These are phyloP conservation scores for Rissa tridactyla DNA, from an alignment of 2,113 vertebrate genomes.

Conservation along the genomic window DNA sequence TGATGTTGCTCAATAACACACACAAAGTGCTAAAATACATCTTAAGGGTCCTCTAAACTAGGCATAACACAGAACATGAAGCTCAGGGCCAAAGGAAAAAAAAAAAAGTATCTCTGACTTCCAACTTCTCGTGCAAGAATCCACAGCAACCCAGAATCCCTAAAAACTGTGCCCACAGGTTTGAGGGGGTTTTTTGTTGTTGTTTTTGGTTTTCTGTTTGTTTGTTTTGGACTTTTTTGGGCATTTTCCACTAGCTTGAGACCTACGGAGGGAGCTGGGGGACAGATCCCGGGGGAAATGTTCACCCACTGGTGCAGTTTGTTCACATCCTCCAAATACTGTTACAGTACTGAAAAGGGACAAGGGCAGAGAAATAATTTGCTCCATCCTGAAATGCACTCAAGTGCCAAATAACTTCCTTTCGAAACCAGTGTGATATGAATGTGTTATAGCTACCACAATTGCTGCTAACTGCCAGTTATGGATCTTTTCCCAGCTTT, in stretches of 20 bases:
- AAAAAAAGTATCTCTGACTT: background rate
- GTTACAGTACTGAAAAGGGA: background rate
- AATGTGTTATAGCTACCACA: background rate
- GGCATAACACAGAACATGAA: fast-evolving
- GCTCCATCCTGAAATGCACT: background rate
- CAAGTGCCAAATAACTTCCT: background rate
- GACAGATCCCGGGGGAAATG: background rate
- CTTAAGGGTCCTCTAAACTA: background rate
- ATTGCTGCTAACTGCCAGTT: conserved; percentile 26
- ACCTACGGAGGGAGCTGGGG: background rate
- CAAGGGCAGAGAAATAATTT: background rate
- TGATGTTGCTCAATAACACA: too few relatives aligned
- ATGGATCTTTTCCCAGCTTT: conserved; percentile 16
- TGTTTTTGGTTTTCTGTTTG: too few relatives aligned
- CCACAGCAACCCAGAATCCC: background rate
- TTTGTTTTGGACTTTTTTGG: background rate
- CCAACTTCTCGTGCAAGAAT: background rate
- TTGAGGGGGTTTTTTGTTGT: too few relatives aligned
- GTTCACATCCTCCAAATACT: background rate
- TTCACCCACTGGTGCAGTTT: background rate
- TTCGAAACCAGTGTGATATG: background rate
- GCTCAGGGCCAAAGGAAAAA: background rate
- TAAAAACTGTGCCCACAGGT: background rate
- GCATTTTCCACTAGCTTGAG: background rate
- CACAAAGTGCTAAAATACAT: background rate